These are phyloP conservation scores for Pongo pygmaeus DNA, from an alignment of 2,113 vertebrate genomes.

Conservation along the genomic window DNA sequence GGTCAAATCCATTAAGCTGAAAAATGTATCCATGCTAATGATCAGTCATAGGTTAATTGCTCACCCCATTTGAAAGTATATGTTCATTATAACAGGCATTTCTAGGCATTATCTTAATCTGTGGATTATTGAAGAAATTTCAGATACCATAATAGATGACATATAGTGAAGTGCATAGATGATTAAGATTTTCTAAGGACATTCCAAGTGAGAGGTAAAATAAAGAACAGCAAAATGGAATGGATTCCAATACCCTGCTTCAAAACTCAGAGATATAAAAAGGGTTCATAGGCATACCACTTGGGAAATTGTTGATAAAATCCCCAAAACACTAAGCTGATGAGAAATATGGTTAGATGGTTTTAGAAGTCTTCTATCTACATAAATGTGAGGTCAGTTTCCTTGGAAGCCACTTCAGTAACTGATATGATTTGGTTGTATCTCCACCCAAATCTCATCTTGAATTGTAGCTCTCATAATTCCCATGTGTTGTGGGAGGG, in stretches of 20 bases:
- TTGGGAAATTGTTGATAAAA: not conserved
- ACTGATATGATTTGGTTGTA: no score
- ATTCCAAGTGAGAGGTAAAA: not conserved
- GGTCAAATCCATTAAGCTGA: not conserved
- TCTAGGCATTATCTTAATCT: not conserved
- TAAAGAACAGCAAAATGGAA: not conserved
- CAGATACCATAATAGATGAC: not conserved
- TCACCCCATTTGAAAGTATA: not conserved
- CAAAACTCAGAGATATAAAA: not conserved
- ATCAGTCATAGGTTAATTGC: not conserved
- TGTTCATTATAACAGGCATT: not conserved
- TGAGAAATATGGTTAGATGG: not conserved
- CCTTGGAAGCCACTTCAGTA: not conserved
- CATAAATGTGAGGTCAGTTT: not conserved
- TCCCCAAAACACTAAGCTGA: not conserved
- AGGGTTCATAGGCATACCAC: fast-evolving
- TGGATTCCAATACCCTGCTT: not conserved
- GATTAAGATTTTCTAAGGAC: not conserved
- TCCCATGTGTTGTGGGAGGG: no score
- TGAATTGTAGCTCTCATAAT: no score
- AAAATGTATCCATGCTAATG: not conserved
- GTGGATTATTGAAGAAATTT: not conserved
- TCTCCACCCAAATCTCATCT: no score
- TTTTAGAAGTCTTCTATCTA: not conserved
- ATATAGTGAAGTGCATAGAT: not conserved